Base-by-base conservation (phyloP, 2,797 vertebrate species). In the Spheniscus humboldti region DNA sequence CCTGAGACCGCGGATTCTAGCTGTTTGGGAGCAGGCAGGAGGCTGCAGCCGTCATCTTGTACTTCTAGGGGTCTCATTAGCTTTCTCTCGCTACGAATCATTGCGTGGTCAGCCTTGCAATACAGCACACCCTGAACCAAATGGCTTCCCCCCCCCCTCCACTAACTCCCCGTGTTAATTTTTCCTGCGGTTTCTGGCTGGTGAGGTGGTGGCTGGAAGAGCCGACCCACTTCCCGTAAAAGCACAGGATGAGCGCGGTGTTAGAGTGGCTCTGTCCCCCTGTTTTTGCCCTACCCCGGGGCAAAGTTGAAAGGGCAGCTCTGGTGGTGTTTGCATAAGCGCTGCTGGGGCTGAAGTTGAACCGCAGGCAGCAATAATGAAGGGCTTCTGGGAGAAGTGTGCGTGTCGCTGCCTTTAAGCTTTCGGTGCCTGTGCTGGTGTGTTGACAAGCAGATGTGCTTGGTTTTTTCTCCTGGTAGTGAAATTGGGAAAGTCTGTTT, bases 161-260 rank as follows among this genome's bases (percentile, higher is more conserved):
- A 10, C 3, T 3, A 16, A 2, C 5, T 15, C 10, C 31, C 37
- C 33, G 2, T 5, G 15, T 35, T 37, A 4, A 31, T 39, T 72
- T 78, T 20, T 19, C n/a, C 27, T 2, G 53, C 33, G 3, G 4
- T 16, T 50, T 45, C 77, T 31, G 35, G 16, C 59, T 11, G 47
- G 2, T 6, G 53, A 25, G 86, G n/a, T 17, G 43, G 41, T 1
- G 6, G 30, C 62, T 30, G 71, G 23, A 9, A 4, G 11, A 33
- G 43, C 52, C 25, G 10, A 0, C 33, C 27, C 11, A 0, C 1
- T 28, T 55, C 77, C 66, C 19, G 0, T 2, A 3, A 19, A 39
- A n/a, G 62, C n/a, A 2, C 2, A 0, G 35, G 39, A 9, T 22
- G 4, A 25, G 31, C 14, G 0, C 3, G 4, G 52, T 2, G 35